Base-by-base conservation (phyloP, 2,888 invertebrate genomes). In the Hemaris fuciformis region DNA sequence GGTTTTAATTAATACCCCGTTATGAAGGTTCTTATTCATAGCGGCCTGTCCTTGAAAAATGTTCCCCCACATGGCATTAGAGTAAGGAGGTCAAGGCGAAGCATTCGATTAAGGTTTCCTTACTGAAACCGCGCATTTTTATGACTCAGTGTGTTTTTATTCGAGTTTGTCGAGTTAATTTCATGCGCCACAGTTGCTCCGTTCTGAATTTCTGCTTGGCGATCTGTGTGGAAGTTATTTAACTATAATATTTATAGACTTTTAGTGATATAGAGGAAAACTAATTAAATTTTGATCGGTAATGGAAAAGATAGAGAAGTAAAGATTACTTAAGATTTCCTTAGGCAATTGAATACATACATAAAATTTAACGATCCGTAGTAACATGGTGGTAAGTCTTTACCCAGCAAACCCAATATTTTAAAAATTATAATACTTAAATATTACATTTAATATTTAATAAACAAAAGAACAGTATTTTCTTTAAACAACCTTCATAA, bases 11-110 rank as follows among this genome's bases (percentile, higher is more conserved):
- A 53, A 53, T 53, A 27, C 27, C 15, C 27, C 18, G 48, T 27
- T 53, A 53, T 53, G 27, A 53, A 31, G n/a, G 31, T 53, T 53
- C 53, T 31, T 53, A 53, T 53, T 53, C 53, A 31, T 53, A 53
- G 31, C 41, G 23, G 7, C 25, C 25, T 48, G 53, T 48, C 60
- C 60, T 60, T 60, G 60, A 60, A 60, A 53, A 45, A 27, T 31
- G 15, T 31, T 53, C 53, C 53, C 46, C 53, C 18, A 31, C 53
- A 10, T 48, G 48, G 27, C 53, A 53, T 13, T 22, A 46, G 38
- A 23, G 23, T 13, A 67, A 69, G 53, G 62, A 56, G 69, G 71
- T 65, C 71, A 71, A 69, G 71, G 71, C 63, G 48, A 67, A 43
- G 64, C 60, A 64, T 69, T 68, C 61, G 66, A 67, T 67, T 68